Percentiles rank a stretch among this genome's conserved stretches.
These are phyloP conservation scores for Aspidiotus rigidus DNA, from an alignment of 2,888 invertebrate species.

Conservation along the genomic window DNA sequence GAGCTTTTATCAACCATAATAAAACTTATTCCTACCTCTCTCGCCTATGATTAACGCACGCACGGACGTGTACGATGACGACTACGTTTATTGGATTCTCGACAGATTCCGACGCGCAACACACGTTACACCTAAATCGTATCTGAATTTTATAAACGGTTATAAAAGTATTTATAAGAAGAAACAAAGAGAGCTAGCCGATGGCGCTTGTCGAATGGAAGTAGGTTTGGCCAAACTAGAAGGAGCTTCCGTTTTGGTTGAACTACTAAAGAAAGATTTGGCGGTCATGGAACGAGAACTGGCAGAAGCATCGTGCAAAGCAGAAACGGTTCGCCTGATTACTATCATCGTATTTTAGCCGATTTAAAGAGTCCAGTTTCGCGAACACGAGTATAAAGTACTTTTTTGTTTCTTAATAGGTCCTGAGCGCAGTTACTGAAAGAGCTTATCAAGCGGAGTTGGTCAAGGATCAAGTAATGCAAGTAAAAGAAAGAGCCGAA, in stretches of 20 bases:
- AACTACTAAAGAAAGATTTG: conserved; percentile 79
- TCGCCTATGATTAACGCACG: too few relatives aligned
- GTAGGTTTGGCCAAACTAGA: conserved; percentile 89
- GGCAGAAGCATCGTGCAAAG: conserved; percentile 83
- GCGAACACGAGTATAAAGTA: background rate
- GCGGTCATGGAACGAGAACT: conserved; percentile 91
- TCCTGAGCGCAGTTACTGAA: conserved; percentile 77
- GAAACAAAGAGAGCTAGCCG: conserved; percentile 80
- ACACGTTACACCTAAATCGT: conserved; percentile 95
- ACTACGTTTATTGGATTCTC: background rate
- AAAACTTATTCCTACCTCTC: too few relatives aligned
- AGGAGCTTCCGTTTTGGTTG: conserved; percentile 89
- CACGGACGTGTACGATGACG: background rate
- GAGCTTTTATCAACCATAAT: too few relatives aligned
- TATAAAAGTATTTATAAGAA: conserved; percentile 88
- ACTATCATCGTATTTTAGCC: background rate
- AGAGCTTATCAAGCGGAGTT: conserved; percentile 91
- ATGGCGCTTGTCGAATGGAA: conserved; percentile 87
- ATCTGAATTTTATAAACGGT: conserved; percentile 86
- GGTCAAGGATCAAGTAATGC: conserved; percentile 89
- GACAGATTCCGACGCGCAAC: conserved; percentile 76
- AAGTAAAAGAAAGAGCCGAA: conserved; percentile 92
- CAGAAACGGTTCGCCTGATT: conserved; percentile 57
- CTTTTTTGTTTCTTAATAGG: conserved; percentile 38
- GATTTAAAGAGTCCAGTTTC: background rate